Conservation (phyloP, 2,113 vertebrate genomes). For the Crotophaga sulcirostris region DNA sequence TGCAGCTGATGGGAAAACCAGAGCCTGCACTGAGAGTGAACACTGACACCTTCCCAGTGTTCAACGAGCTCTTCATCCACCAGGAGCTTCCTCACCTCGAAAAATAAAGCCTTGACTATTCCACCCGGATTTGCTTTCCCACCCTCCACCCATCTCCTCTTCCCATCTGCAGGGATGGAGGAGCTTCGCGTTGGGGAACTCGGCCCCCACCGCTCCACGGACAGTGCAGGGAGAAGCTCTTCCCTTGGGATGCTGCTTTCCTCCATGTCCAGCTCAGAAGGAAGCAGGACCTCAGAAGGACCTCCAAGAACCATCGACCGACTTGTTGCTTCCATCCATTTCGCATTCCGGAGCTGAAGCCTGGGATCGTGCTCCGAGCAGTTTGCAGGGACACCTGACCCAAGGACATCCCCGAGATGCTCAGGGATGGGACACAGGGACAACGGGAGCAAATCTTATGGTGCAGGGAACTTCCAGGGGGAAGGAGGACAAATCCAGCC, state of each 20-base stretch:
- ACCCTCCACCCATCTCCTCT: not conserved
- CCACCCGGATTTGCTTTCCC: not conserved
- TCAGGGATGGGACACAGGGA: no score
- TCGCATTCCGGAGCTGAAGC: no score
- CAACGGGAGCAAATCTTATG: no score
- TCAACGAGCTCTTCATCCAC: rapidly evolving
- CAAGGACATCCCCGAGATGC: no score
- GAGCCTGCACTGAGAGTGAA: not conserved
- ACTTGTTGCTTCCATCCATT: no score
- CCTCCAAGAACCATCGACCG: no score
- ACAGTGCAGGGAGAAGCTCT: not conserved
- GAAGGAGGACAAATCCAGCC: no score
- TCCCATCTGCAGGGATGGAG: no score
- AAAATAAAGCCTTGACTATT: not conserved
- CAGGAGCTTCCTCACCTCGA: rapidly evolving
- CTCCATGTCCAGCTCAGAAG: not conserved
- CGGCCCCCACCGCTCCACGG: rapidly evolving
- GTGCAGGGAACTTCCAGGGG: no score
- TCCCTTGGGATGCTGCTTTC: not conserved
- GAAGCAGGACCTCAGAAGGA: no score
- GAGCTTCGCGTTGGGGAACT: not conserved
- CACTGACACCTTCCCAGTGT: rapidly evolving
- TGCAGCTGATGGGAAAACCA: not conserved
- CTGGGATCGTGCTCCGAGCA: no score
- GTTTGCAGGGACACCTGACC: no score